phyloP scores from a whole-genome alignment of 2,113 vertebrate species.

The Lycaon pictus region DNA sequence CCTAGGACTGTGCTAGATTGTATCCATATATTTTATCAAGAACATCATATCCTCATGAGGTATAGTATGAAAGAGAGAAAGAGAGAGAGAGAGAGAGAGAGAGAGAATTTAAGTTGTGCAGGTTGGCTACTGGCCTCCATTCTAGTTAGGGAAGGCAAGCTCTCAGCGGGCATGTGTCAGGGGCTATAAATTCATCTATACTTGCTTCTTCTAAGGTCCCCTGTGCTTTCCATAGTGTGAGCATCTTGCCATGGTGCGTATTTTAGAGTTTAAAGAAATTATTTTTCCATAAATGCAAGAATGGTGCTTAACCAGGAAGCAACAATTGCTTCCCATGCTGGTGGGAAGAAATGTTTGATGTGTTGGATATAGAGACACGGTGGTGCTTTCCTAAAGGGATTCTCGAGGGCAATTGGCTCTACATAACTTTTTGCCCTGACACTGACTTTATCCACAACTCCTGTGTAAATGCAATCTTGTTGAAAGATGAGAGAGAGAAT shows the following conservation, averaged over 20 bases:
- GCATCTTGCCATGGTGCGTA: background rate
- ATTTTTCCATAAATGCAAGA: conserved; percentile 9
- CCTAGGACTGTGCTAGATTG: conserved; percentile 23
- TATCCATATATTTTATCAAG: background rate
- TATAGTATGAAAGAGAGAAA: background rate
- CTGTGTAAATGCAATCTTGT: background rate
- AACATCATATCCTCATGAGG: background rate
- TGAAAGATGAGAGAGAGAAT: background rate
- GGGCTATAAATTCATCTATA: background rate
- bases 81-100: background rate
- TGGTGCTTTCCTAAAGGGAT: background rate
- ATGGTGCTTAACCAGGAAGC: background rate
- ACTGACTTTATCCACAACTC: background rate
- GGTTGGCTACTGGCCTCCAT: background rate
- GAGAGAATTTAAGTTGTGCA: background rate
- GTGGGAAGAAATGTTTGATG: background rate
- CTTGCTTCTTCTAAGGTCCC: background rate
- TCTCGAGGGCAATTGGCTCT: background rate
- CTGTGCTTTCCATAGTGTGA: background rate
- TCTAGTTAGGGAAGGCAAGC: background rate
- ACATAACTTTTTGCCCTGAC: background rate
- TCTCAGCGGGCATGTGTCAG: background rate
- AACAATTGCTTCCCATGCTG: background rate
- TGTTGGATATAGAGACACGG: background rate
- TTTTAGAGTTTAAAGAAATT: conserved; percentile 38